These are phyloP conservation scores for Trachops cirrhosus DNA, from an alignment of 2,797 vertebrate species.

Conservation along the genomic window DNA sequence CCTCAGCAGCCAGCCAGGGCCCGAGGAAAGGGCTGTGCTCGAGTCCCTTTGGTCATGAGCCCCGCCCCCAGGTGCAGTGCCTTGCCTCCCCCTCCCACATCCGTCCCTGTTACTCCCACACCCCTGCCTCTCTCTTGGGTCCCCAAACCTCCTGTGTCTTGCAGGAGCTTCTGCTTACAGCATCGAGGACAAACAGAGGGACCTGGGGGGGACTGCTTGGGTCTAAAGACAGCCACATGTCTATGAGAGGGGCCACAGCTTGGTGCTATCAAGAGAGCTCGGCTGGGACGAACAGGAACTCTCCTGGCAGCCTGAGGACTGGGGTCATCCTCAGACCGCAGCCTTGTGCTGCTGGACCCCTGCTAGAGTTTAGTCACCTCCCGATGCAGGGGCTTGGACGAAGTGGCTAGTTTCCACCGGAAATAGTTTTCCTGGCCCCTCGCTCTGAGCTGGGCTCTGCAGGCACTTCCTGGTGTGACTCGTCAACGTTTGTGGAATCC, in stretches of 20 bases:
- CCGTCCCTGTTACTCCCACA: background rate
- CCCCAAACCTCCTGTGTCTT: background rate
- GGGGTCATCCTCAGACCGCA: background rate
- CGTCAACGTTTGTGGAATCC: background rate
- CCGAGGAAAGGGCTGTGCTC: background rate
- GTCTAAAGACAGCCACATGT: background rate
- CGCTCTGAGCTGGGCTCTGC: background rate
- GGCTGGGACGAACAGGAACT: background rate
- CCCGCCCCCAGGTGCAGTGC: background rate
- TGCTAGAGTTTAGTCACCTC: background rate
- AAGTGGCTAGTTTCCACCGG: background rate
- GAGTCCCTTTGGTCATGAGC: background rate
- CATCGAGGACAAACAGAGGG: background rate
- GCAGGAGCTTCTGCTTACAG: background rate
- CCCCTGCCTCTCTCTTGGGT: background rate
- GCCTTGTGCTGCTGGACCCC: background rate
- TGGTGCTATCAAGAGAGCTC: too few species aligned
- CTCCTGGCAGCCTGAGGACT: background rate
- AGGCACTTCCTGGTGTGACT: accelerated
- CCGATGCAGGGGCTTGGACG: background rate
- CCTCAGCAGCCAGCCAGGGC: background rate
- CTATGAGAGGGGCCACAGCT: background rate
- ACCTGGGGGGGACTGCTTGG: background rate
- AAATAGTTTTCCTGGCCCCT: background rate
- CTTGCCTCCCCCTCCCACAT: background rate